Percentiles rank a stretch among this genome's conserved stretches.
Conservation (phyloP, 1,140 invertebrate genomes). For the Patella vulgata region DNA sequence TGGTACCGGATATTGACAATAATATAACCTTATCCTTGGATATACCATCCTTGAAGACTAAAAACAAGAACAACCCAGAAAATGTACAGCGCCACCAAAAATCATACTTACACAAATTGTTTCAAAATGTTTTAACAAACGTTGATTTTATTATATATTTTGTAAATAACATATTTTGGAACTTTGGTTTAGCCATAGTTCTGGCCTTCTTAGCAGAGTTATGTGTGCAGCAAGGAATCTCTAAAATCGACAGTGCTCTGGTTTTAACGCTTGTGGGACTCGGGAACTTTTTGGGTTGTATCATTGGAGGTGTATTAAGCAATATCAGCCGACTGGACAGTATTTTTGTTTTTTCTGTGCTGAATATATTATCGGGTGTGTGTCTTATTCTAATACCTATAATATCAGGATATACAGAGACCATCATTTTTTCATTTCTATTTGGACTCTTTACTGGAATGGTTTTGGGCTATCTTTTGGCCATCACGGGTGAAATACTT, state of each 20-base stretch:
- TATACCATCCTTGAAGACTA: too few species aligned
- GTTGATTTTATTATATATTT: conserved; percentile 51
- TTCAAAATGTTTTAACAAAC: conserved; percentile 34
- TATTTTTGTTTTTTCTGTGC: conserved; percentile 38
- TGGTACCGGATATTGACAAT: too few species aligned
- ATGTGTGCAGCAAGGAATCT: conserved; percentile 31
- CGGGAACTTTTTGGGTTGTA: conserved; percentile 46
- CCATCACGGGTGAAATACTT: conserved; percentile 51
- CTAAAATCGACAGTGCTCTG: conserved; percentile 35
- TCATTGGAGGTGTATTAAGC: conserved; percentile 47
- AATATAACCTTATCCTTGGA: too few species aligned
- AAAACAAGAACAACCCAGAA: too few species aligned
- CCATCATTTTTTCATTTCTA: conserved; percentile 21
- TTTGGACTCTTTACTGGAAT: conserved; percentile 51
- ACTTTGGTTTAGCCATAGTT: conserved; percentile 41
- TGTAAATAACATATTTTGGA: conserved; percentile 57
- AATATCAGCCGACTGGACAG: conserved; percentile 43
- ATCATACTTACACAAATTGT: too few species aligned
- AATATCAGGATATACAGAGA: conserved; percentile 21
- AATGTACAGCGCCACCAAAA: too few species aligned
- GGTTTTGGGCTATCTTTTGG: conserved; percentile 49
- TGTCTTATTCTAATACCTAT: conserved; percentile 27
- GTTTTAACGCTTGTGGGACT: conserved; percentile 38
- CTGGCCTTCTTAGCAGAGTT: conserved; percentile 49
- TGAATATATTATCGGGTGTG: conserved; percentile 42